Evolutionary conservation across 2,113 vertebrate genomes (phyloP).

Genomic region (Microcebus lehilahytsara): DNA sequence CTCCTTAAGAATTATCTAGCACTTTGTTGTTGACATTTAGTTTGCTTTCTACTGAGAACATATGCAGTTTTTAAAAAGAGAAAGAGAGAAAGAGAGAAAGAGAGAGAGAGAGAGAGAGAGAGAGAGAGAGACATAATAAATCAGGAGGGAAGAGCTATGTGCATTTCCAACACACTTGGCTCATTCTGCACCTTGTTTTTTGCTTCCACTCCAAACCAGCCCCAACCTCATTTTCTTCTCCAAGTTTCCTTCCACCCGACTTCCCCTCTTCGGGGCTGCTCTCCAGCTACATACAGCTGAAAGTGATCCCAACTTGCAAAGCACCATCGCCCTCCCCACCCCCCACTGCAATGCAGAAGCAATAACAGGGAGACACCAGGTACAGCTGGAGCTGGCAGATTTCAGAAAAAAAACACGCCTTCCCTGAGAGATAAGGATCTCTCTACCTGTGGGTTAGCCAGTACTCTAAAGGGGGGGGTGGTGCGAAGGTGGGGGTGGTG

Average conservation of each 20-base stretch:
- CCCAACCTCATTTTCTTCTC: background rate
- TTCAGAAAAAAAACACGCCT: background rate
- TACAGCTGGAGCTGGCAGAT: background rate
- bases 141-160: background rate
- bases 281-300: background rate
- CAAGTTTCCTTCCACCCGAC: background rate
- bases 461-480: background rate
- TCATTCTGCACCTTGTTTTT: background rate
- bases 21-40: background rate
- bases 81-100: background rate
- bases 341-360: background rate
- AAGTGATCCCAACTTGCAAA: background rate
- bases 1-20: background rate
- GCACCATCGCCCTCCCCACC: background rate
- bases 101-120: background rate
- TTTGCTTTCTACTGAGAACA: constrained; percentile 24
- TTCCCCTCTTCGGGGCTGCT: background rate
- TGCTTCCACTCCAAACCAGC: background rate
- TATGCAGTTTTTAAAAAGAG: background rate
- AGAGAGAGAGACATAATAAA: background rate
- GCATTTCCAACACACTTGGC: background rate
- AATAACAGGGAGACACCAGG: too few species aligned
- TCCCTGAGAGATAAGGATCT: too few species aligned
- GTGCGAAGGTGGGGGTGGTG: too few species aligned
- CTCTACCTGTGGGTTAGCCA: background rate